phyloP scores from a whole-genome alignment of 2,797 vertebrate genomes.

The Huso huso region DNA sequence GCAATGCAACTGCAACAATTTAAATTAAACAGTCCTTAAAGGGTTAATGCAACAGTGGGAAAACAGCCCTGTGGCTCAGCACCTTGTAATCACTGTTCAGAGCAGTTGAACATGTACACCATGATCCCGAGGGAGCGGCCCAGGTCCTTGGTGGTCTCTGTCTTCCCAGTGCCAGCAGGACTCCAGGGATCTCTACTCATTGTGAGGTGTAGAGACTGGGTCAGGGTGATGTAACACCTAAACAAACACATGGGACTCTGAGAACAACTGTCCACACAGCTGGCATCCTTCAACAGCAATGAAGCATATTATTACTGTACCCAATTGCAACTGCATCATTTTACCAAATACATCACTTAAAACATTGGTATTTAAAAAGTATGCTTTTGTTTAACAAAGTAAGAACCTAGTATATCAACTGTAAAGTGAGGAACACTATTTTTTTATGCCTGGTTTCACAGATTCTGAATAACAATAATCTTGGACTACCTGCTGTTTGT shows the following conservation, averaged over 20 bases:
- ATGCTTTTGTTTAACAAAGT: no score
- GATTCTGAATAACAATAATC: no score
- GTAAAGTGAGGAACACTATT: no score
- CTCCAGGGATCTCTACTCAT: constrained; percentile 62
- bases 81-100: constrained; percentile 74
- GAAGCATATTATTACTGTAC: not conserved
- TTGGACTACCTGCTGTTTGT: no score
- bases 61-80: not conserved
- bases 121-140: constrained; percentile 69
- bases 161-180: constrained; percentile 60
- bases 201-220: constrained; percentile 55
- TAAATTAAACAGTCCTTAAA: not conserved
- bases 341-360: no score
- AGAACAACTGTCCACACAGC: not conserved
- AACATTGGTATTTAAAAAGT: no score
- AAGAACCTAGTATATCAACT: no score
- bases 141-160: constrained; percentile 65
- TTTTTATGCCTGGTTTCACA: no score
- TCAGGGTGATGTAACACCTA: constrained; percentile 67
- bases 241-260: constrained; percentile 1
- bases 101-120: constrained; percentile 74
- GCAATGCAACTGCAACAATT: not conserved
- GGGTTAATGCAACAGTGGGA: no score
- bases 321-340: no score
- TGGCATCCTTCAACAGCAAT: not conserved